Conservation (phyloP, 2,797 vertebrate genomes). For the Xiphophorus birchmanni region DNA sequence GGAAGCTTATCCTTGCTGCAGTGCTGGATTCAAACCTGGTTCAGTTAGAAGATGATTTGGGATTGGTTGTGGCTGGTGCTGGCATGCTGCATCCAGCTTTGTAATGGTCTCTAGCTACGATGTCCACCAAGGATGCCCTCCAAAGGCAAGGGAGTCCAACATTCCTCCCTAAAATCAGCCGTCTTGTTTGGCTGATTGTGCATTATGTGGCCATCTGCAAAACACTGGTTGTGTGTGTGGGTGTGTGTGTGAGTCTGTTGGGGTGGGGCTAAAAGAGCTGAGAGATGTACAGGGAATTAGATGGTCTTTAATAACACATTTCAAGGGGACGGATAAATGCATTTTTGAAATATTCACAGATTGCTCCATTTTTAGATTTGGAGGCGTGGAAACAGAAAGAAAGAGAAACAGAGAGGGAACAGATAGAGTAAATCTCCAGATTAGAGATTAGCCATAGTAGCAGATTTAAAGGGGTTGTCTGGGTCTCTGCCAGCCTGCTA, state of each 20-base stretch:
- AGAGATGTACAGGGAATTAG: slow-evolving; percentile 70
- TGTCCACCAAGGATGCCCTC: slow-evolving; percentile 72
- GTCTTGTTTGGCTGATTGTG: slow-evolving; percentile 84
- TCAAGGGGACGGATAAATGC: slow-evolving; percentile 75
- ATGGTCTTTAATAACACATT: slow-evolving; percentile 82
- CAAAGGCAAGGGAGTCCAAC: slow-evolving; percentile 71
- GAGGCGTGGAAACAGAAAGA: slow-evolving; percentile 67
- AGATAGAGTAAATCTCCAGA: slow-evolving; percentile 85
- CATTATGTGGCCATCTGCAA: slow-evolving; percentile 84
- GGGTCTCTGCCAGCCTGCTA: slow-evolving; percentile 75
- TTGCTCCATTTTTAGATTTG: slow-evolving; percentile 76
- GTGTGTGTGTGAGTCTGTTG: slow-evolving; percentile 22
- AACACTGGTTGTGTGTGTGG: slow-evolving; percentile 34
- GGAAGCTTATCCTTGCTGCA: slow-evolving; percentile 16
- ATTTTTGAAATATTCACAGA: slow-evolving; percentile 79
- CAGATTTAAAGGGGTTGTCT: slow-evolving; percentile 81
- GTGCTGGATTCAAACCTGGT: slow-evolving; percentile 39
- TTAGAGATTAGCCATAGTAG: slow-evolving; percentile 84
- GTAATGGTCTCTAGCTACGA: slow-evolving; percentile 58
- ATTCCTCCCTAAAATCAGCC: slow-evolving; percentile 76
- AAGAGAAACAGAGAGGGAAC: slow-evolving; percentile 66
- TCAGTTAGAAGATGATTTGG: slow-evolving; percentile 50
- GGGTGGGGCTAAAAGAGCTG: slow-evolving; percentile 40
- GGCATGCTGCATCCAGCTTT: slow-evolving; percentile 50
- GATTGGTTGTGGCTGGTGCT: slow-evolving; percentile 56